phyloP scores from a whole-genome alignment of 2,113 vertebrate species.

The Cottus gobio region DNA sequence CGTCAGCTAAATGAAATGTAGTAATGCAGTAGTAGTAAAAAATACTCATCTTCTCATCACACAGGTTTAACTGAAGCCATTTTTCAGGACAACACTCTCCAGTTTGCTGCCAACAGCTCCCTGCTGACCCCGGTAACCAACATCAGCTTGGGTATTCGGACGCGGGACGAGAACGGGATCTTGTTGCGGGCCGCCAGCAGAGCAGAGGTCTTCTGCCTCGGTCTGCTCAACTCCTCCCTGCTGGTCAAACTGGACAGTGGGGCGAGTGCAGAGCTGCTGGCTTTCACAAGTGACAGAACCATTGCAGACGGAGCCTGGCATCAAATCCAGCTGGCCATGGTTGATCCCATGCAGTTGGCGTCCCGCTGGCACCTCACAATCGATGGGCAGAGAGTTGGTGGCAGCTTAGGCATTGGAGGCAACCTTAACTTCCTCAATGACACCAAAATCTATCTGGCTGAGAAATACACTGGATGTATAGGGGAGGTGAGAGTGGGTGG shows the following conservation, averaged over 20 bases:
- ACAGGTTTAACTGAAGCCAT: conserved; percentile 90
- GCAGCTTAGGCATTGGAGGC: conserved; percentile 75
- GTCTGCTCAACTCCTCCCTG: conserved; percentile 87
- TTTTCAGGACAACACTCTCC: conserved; percentile 82
- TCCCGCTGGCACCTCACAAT: conserved; percentile 87
- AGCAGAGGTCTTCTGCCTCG: conserved; percentile 84
- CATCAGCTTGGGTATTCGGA: conserved; percentile 87
- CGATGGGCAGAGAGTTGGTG: conserved; percentile 74
- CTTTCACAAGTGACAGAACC: conserved; percentile 71
- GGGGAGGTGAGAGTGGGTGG: conserved; percentile 88
- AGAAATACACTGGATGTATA: conserved; percentile 93
- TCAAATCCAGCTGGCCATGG: conserved; percentile 82
- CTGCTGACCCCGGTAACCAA: conserved; percentile 76
- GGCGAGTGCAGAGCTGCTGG: conserved; percentile 78
- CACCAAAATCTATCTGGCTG: conserved; percentile 81
- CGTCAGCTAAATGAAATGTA: too few relatives aligned
- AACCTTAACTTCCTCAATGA: conserved; percentile 88
- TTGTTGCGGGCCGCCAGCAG: conserved; percentile 81
- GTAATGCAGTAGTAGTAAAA: too few relatives aligned
- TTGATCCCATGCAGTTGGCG: conserved; percentile 51
- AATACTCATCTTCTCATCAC: conserved; percentile 20
- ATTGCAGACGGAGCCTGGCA: conserved; percentile 93
- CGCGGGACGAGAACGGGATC: conserved; percentile 86
- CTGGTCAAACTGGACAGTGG: conserved; percentile 84
- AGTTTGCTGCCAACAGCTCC: conserved; percentile 83